Evolutionary conservation across 2,888 invertebrate species (phyloP).

Genomic region (Achlya flavicornis): DNA sequence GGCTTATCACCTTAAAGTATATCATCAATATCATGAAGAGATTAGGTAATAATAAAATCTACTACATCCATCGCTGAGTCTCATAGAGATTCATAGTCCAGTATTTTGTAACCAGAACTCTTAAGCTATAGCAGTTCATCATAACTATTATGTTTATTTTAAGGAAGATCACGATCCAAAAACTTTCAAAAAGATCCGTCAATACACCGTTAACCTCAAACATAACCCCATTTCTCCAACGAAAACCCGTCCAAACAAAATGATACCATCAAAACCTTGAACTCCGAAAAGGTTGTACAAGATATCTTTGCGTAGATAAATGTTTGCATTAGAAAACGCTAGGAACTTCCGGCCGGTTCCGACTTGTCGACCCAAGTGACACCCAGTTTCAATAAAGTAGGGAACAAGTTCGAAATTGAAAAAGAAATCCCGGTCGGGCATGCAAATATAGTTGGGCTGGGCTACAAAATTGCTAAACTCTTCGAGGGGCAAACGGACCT

Average conservation of each 20-base stretch:
- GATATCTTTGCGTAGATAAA: conserved; percentile 6
- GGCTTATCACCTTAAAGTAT: not conserved
- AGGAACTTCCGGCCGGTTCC: conserved; percentile 5
- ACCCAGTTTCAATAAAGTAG: conserved; percentile 67
- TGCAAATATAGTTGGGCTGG: conserved; percentile 59
- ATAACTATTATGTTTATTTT: too few relatives aligned
- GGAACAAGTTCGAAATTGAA: conserved; percentile 77
- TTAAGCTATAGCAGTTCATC: too few relatives aligned
- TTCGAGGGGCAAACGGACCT: conserved; percentile 19
- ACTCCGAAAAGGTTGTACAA: conserved; percentile 4
- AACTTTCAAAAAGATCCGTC: not conserved
- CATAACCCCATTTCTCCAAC: not conserved
- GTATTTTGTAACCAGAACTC: too few relatives aligned
- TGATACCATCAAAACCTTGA: conserved; percentile 1
- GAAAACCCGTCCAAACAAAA: not conserved
- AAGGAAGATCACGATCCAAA: not conserved
- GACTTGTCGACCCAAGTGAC: conserved; percentile 57
- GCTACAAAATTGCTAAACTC: conserved; percentile 66
- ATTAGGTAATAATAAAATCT: not conserved
- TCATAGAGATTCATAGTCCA: too few relatives aligned
- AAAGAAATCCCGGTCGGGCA: conserved; percentile 67
- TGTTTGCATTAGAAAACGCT: conserved; percentile 9
- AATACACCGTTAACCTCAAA: not conserved
- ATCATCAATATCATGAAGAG: not conserved
- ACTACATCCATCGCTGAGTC: not conserved